Percentiles rank a stretch among this genome's conserved stretches.
phyloP scores from a whole-genome alignment of 1,140 invertebrate genomes.

The Monomorium pharaonis region DNA sequence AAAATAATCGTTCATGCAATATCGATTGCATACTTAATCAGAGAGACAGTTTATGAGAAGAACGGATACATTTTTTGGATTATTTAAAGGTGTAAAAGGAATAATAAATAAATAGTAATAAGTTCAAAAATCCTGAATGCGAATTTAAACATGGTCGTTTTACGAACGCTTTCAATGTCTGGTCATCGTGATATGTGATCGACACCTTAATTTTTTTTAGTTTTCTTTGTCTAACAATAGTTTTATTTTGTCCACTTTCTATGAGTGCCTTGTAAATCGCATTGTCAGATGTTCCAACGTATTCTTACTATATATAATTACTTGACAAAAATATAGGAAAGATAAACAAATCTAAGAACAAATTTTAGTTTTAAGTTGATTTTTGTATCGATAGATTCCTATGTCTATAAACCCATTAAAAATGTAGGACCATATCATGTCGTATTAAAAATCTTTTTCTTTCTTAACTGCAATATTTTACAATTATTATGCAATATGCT shows the following conservation, averaged over 20 bases:
- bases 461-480: background rate
- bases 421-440: background rate
- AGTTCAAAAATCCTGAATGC: background rate
- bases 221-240: background rate
- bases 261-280: conserved; percentile 43
- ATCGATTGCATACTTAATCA: background rate
- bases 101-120: background rate
- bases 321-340: conserved; percentile 65
- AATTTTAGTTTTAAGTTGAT: conserved; percentile 65
- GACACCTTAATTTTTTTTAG: conserved; percentile 41
- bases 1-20: background rate
- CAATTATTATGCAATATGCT: no score
- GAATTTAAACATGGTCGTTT: conserved; percentile 41
- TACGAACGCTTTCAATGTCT: conserved; percentile 28
- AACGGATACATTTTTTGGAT: no score
- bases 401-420: background rate
- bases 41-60: background rate
- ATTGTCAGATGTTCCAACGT: conserved; percentile 57
- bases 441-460: background rate
- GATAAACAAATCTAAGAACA: conserved; percentile 56
- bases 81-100: background rate
- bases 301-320: no score
- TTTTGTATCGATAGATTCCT: conserved; percentile 63
- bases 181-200: conserved; percentile 72
- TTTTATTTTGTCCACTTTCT: conserved; percentile 24